Conservation (phyloP, 1,140 invertebrate genomes). For the Drosophila pallidifrons region DNA sequence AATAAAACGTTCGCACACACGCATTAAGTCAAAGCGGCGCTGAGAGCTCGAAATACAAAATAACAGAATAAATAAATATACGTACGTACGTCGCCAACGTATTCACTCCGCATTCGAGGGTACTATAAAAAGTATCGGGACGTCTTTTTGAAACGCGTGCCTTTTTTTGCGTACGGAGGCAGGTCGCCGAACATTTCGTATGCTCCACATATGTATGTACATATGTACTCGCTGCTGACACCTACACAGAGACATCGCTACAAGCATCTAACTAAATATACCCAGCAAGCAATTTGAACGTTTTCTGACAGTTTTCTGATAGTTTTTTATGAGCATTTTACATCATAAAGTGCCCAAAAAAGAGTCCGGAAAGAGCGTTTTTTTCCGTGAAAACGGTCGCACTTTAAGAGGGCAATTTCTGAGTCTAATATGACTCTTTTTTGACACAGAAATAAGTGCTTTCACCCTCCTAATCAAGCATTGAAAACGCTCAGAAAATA, state of each 20-base stretch:
- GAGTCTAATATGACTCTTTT: too few species aligned
- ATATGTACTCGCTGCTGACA: constrained; percentile 37
- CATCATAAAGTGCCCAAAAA: too few species aligned
- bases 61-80: constrained; percentile 28
- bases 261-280: constrained; percentile 48
- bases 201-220: constrained; percentile 55
- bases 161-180: constrained; percentile 35
- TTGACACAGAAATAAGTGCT: too few species aligned
- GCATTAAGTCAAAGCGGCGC: constrained; percentile 28
- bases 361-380: too few species aligned
- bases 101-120: not conserved
- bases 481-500: too few species aligned
- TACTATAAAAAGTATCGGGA: constrained; percentile 31
- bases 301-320: too few species aligned
- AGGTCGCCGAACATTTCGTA: constrained; percentile 55
- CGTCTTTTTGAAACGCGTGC: constrained; percentile 45
- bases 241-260: constrained; percentile 6
- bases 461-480: too few species aligned
- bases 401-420: too few species aligned
- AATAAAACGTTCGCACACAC: constrained; percentile 7
- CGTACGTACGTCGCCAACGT: not conserved
- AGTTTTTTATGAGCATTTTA: too few species aligned
- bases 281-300: too few species aligned
- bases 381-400: too few species aligned
- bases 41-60: constrained; percentile 29